Base-by-base conservation (phyloP, 2,113 vertebrate species). In the Microcebus murinus region DNA sequence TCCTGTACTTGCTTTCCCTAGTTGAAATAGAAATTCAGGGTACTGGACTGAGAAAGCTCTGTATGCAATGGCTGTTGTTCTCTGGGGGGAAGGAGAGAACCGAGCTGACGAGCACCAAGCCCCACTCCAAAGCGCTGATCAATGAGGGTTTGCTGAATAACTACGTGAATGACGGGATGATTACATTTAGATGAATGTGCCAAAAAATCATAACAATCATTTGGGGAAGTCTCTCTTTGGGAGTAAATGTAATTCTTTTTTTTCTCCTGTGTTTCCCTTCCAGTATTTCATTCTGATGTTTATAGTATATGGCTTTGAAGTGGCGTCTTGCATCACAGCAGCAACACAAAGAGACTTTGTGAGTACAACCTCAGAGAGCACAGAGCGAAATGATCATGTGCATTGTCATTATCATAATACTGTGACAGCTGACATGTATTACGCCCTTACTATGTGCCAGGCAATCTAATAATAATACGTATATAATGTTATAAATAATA, bases 201-300 rank as follows among this genome's bases (percentile, higher is more conserved):
- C 68, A n/a, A 39, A 81, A 94, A 63, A 70, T 65, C 18, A 9
- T 14, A 65, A 70, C 23, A 45, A 31, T 63, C 68, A 45, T 59
- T 70, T 91, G 57, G 77, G 9, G 13, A 39, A 50, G 21, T 34
- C 23, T 48, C 55, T 36, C 45, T 59, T 87, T 63, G 68, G 34
- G n/a, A 20, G 45, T 48, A 88, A 67, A 67, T 68, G 12, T 86
- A 92, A 89, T 59, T 31, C 63, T 39, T 61, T 59, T 59, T 55
- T 85, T 91, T n/a, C 45, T 97, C 17, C 0, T 97, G 45, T 96
- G 87, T 67, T 63, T 97, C 70, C 74, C 84, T 93, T 97, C 61
- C 79, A 99, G 99, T 99, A 99, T 92, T 98, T 99, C 87, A 98
- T 99, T 96, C 95, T 99, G 97, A 99, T 99, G 99, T 97, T 99